A percentile compares a stretch with the other conserved stretches of the same genome.
Evolutionary conservation across 2,797 vertebrate genomes (phyloP).

Genomic region (Halcyon badia): DNA sequence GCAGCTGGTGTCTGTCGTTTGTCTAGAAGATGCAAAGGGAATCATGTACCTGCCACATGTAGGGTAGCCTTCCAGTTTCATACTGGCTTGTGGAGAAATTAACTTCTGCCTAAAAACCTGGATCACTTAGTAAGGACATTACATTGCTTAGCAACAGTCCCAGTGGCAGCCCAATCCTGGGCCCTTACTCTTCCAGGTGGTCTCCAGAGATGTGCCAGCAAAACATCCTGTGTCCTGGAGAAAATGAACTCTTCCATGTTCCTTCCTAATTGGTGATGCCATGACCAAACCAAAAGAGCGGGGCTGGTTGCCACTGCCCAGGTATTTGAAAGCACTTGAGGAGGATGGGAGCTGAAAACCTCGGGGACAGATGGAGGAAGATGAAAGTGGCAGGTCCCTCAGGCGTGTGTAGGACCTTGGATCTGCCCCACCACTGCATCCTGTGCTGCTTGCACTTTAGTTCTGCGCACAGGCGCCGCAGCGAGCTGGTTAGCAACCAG

Average conservation of each 20-base stretch:
- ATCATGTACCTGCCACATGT: neutral
- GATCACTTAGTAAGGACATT: neutral
- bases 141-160: slow-evolving; percentile 1
- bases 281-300: neutral
- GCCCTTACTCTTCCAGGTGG: neutral
- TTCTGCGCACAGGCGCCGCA: neutral
- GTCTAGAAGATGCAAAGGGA: neutral
- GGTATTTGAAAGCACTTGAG: neutral
- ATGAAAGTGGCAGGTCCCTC: neutral
- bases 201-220: neutral
- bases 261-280: neutral
- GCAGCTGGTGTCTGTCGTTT: neutral
- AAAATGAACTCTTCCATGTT: neutral
- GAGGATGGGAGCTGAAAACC: neutral
- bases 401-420: neutral
- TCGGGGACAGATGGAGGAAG: neutral
- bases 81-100: neutral
- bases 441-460: neutral
- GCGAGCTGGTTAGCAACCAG: neutral
- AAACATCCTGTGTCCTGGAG: neutral
- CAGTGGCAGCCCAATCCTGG: neutral
- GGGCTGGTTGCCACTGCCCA: neutral
- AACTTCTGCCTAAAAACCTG: neutral
- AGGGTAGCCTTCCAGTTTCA: neutral
- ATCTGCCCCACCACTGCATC: neutral